Base-by-base conservation (phyloP, 2,888 invertebrate genomes). In the Epistrophe eligans region DNA sequence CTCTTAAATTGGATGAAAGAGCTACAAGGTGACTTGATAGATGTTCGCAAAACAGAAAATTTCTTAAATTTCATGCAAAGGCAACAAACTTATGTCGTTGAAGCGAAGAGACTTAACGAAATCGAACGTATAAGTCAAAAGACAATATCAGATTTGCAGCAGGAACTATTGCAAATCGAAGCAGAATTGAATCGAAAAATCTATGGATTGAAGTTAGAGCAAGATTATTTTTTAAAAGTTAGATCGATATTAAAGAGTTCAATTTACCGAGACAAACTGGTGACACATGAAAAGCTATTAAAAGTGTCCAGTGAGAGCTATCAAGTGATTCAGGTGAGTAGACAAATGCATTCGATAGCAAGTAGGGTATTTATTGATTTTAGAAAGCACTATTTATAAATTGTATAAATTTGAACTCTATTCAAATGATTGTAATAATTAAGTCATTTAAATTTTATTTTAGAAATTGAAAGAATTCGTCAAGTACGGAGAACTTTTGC, bases 401-500 rank as follows among this genome's bases (percentile, higher is more conserved):
- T n/a, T n/a, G n/a, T n/a, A n/a, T n/a, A n/a, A n/a, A n/a, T n/a
- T n/a, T n/a, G n/a, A n/a, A n/a, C n/a, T n/a, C n/a, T n/a, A n/a
- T n/a, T n/a, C n/a, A n/a, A n/a, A n/a, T n/a, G n/a, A n/a, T n/a
- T n/a, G n/a, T 24, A 24, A 24, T 24, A 24, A 24, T 24, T 24
- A 24, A 24, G 24, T 24, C 24, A 24, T 24, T 24, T 24, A 1
- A 24, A 24, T 24, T 24, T 24, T 24, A 2, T 24, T 71, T n/a
- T 32, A 92, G 92, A 88, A 90, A 81, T 89, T 89, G 19, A 83
- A 89, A 52, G 88, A 89, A 19, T 52, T 90, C 15, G 89, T 90
- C 1, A 91, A 91, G 72, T 89, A 90, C 40, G 93, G 93, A 0
- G 91, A 92, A 32, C 81, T 91, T 6, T 70, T 93, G 2, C 77